A percentile compares a stretch with the other conserved stretches of the same genome.
Evolutionary conservation across 2,797 vertebrate species (phyloP).

Genomic region (Melanotaenia trifasciata): DNA sequence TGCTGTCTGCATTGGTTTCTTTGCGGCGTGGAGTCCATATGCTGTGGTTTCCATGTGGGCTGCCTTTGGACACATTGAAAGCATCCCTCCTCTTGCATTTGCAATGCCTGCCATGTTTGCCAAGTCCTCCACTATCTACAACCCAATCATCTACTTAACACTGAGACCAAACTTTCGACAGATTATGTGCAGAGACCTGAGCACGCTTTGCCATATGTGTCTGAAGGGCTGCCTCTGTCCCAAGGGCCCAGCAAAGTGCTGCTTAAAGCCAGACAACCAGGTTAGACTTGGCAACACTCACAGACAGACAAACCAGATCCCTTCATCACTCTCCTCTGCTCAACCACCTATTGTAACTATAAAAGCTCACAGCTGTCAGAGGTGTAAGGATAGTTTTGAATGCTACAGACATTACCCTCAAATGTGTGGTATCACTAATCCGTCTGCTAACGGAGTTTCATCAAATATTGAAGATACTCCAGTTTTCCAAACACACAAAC

Average conservation of each 20-base stretch:
- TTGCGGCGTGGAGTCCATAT: constrained; percentile 85
- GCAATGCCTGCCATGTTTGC: constrained; percentile 85
- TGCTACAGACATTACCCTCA: constrained; percentile 70
- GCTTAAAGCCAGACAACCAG: constrained; percentile 52
- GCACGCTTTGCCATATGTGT: constrained; percentile 60
- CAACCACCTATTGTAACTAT: constrained; percentile 25
- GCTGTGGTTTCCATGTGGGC: constrained; percentile 87
- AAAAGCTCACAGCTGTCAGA: constrained; percentile 48
- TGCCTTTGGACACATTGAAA: constrained; percentile 80
- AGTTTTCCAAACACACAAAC: constrained; percentile 21
- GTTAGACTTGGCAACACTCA: constrained; percentile 46
- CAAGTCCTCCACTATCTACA: constrained; percentile 87
- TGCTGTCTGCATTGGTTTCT: constrained; percentile 84
- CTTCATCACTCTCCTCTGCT: constrained; percentile 48
- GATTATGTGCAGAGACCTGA: constrained; percentile 68
- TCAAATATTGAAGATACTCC: constrained; percentile 24
- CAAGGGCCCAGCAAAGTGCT: constrained; percentile 34
- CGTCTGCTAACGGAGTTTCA: constrained; percentile 2
- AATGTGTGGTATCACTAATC: constrained; percentile 34
- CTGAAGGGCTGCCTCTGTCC: constrained; percentile 57
- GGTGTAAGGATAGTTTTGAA: constrained; percentile 57
- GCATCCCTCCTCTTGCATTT: constrained; percentile 83
- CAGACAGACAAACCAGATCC: constrained; percentile 45
- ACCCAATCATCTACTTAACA: constrained; percentile 81
- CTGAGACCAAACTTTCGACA: constrained; percentile 81